Base-by-base conservation (phyloP, 2,113 vertebrate genomes). In the Bungarus multicinctus region DNA sequence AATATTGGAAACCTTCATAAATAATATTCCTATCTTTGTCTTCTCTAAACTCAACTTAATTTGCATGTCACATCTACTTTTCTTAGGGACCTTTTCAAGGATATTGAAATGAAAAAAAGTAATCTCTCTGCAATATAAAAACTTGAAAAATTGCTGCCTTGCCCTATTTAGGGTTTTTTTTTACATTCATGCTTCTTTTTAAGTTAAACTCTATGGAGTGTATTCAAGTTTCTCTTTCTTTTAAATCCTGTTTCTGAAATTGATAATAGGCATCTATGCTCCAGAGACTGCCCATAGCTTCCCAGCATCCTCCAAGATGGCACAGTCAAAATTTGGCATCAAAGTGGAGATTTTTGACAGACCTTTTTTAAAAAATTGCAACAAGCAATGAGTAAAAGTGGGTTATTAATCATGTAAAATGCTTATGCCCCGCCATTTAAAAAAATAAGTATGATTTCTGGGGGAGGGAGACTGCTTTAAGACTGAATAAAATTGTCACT, bases 401-500 rank as follows among this genome's bases (percentile, higher is more conserved):
- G 60, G 11, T 14, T 14, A 69, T 69, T 69, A n/a, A 69, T 69
- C 30, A 11, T 69, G 30, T 69, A 69, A 69, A 69, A 69, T 69
- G 4, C 3, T n/a, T 69, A 69, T n/a, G 30, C 9, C 4, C 64
- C n/a, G n/a, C 64, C 30, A n/a, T 69, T 69, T 64, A 64, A 64
- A 69, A 69, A 60, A 27, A 9, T 3, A 60, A 69, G 12, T 69
- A 69, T 14, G 64, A 1, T 69, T 69, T 69, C 30, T n/a, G 0
- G 12, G 1, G 4, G 30, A n/a, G 30, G 30, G 12, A 69, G 4
- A 69, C 16, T 88, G 0, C 89, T 95, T 96, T 94, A 89, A 94
- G 81, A 90, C 69, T 58, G 90, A 45, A 54, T 25, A 89, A 89
- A 94, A 92, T 93, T 93, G 43, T n/a, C n/a, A 54, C 43, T 18